Base-by-base conservation (phyloP, 1,140 invertebrate species). In the Caligus rogercresseyi region DNA sequence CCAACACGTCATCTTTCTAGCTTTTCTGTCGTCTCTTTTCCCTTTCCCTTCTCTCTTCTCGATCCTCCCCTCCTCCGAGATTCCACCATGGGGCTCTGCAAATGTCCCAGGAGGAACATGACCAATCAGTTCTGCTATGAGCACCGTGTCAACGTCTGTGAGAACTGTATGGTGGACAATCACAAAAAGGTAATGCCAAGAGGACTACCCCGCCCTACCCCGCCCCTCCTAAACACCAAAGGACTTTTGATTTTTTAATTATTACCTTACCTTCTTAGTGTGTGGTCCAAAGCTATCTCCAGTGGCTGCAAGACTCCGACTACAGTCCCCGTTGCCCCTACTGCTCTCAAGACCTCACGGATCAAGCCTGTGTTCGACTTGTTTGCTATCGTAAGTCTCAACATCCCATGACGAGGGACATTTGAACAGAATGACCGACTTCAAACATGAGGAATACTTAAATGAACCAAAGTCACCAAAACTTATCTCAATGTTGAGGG, bases 61-160 rank as follows among this genome's bases (percentile, higher is more conserved):
- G 31, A 43, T 2, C 3, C 15, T 25, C 11, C 54, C 54, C 14
- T 56, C 1, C 3, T 20, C 19, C 19, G 18, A 4, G 52, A 53
- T 53, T 56, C n/a, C 54, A 56, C 3, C 54, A 97, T 98, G 93
- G 93, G 93, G 54, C 78, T 98, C 20, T 98, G 93, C 75, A 97
- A 97, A 73, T 98, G 94, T 76, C 90, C 92, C 14, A 95, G 96
- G 75, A 79, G 86, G 69, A 84, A 85, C 78, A 90, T 97, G 23
- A 97, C 93, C 54, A 96, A 92, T 76, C 84, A 95, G 71, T 98
- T 97, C 78, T 98, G 94, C 78, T 98, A 95, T 74, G 90, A 96
- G 75, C 94, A 98, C 73, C 77, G 90, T 69, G 92, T 97, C 1
- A 98, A 97, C 81, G 94, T 98, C 71, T 98, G 94, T 74, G 93